Evolutionary conservation across 2,113 vertebrate genomes (phyloP), one percentile per base, ranked within the genome.

Genomic region (Ictalurus punctatus): DNA sequence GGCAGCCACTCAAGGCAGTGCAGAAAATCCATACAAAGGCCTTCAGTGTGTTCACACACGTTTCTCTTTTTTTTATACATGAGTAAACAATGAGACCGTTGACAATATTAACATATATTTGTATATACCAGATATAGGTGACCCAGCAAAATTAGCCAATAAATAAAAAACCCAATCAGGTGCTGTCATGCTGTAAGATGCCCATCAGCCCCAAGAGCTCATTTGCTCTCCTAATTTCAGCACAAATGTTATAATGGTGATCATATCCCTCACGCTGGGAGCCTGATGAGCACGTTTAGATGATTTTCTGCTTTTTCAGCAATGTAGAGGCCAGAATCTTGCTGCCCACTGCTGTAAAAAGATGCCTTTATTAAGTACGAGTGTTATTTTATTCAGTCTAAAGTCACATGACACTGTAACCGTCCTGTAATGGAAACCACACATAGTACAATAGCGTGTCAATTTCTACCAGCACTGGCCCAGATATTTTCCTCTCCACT

Each of bases 131-230:
- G 89, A 92, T 93, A 85, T 90, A 91, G 94, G 90, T 90, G 83
- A 76, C 95, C 95, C 90, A 94, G 95, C 93, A 89, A 94, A 94
- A 95, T 92, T 91, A 92, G 90, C 94, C 96, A 94, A 93, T 95
- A 96, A 96, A 97, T 95, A 92, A 95, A 96, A 96, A 95, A 87
- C 85, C 89, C 89, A 92, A 90, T 90, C 83, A 84, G 84, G 78
- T 79, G 76, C 85, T 90, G 89, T 89, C 89, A 92, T 85, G 79
- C 37, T 90, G 83, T 90, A 79, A 89, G 86, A 88, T 89, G 88
- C 89, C 85, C 91, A 87, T 89, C 91, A 90, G 88, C 83, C 76
- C 19, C 48, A 88, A 89, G 78, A 90, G 84, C 88, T 89, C 88
- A 85, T 89, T 92, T 92, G 87, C 76, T 89, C 83, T 90, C 78